A percentile compares a stretch with the other conserved stretches of the same genome.
Conservation (phyloP, 2,888 invertebrate genomes). For the Fragum fragum region DNA sequence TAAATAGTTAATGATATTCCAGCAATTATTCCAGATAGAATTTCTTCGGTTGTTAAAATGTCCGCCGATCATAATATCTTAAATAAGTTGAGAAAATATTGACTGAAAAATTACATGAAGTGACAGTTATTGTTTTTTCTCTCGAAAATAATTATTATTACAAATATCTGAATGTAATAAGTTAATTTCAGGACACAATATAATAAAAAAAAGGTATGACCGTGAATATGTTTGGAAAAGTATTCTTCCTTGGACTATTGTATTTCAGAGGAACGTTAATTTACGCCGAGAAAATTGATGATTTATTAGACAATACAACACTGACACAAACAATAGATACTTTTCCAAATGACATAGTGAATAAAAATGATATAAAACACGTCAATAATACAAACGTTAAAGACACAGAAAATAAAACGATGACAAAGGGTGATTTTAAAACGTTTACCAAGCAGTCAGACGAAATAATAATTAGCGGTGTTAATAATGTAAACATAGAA, state of each 20-base stretch:
- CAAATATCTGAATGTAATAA: no score
- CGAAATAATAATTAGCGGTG: constrained; percentile 10
- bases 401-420: not conserved
- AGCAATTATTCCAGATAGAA: no score
- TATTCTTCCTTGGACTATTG: not conserved
- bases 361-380: not conserved
- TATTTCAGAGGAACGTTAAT: not conserved
- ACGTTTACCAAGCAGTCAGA: not conserved
- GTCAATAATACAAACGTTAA: not conserved
- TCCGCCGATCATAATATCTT: no score
- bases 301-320: not conserved
- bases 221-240: not conserved
- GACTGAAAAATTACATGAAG: no score
- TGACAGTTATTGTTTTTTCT: no score
- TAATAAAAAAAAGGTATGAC: not conserved
- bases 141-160: no score
- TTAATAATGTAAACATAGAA: not conserved
- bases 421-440: not conserved
- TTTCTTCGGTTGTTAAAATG: no score
- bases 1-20: no score
- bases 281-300: not conserved
- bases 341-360: not conserved
- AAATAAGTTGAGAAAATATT: no score
- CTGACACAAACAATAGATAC: not conserved
- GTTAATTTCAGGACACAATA: no score